Evolutionary conservation across 2,113 vertebrate species (phyloP).

Genomic region (Leptodactylus fuscus): DNA sequence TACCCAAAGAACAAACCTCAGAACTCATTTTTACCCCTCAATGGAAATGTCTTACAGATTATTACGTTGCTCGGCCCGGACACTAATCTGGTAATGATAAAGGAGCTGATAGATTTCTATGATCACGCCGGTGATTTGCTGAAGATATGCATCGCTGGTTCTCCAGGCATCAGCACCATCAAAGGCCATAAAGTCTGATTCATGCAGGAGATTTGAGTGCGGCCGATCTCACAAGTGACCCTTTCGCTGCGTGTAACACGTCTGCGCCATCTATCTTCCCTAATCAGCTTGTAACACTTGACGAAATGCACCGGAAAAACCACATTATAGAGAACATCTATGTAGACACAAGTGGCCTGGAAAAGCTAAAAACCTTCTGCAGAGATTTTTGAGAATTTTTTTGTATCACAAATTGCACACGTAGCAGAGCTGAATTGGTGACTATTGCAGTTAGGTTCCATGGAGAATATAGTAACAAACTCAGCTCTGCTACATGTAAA

Average conservation of each 20-base stretch:
- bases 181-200: slow-evolving; percentile 76
- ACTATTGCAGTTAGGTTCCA: background rate
- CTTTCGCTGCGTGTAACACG: background rate
- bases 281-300: background rate
- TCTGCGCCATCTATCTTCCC: background rate
- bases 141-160: slow-evolving; percentile 72
- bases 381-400: background rate
- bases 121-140: slow-evolving; percentile 78
- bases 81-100: slow-evolving; percentile 82
- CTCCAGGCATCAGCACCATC: slow-evolving; percentile 78
- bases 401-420: background rate
- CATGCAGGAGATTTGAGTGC: slow-evolving; percentile 75
- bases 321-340: background rate
- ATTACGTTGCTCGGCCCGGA: slow-evolving; percentile 72
- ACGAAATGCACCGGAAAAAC: background rate
- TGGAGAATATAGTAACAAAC: too few relatives aligned
- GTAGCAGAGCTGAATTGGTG: background rate
- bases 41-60: slow-evolving; percentile 73
- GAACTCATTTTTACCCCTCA: slow-evolving; percentile 71
- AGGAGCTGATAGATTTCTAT: slow-evolving; percentile 73
- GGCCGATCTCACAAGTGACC: slow-evolving; percentile 50
- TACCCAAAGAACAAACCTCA: background rate
- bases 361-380: too few relatives aligned
- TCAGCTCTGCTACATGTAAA: background rate
- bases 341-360: background rate